Conservation (phyloP, 2,797 vertebrate species). For the Mionectes olivaceus region DNA sequence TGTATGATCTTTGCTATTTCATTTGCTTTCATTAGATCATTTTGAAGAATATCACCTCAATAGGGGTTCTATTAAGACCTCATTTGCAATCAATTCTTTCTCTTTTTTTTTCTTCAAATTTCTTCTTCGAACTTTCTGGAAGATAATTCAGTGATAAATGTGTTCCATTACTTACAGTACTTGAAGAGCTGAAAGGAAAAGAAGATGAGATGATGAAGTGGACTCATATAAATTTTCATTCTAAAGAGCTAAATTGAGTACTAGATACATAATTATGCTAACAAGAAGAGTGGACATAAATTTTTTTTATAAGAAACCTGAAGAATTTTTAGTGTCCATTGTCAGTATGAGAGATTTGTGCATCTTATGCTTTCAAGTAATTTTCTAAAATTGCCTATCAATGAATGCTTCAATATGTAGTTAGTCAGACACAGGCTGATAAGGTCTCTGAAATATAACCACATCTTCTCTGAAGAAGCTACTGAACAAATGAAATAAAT, state of each 20-base stretch:
- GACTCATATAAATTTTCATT: neutral
- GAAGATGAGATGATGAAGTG: slow-evolving; percentile 19
- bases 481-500: slow-evolving; percentile 23
- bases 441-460: neutral
- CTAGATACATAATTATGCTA: slow-evolving; percentile 10
- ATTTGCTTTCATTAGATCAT: neutral
- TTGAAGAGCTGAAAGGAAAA: slow-evolving; percentile 8
- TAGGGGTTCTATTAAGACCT: neutral
- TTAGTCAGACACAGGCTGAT: neutral
- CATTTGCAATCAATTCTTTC: neutral
- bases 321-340: neutral
- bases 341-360: neutral
- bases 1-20: neutral
- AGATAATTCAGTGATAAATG: slow-evolving; percentile 18
- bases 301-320: neutral
- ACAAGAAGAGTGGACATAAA: neutral
- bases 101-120: neutral
- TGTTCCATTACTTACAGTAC: slow-evolving; percentile 23
- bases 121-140: neutral
- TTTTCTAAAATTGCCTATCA: slow-evolving; percentile 46
- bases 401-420: slow-evolving; percentile 19
- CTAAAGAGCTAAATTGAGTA: slow-evolving; percentile 12
- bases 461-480: neutral
- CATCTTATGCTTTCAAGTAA: slow-evolving; percentile 24
- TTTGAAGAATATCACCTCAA: neutral